Percentiles rank a stretch among this genome's conserved stretches.
Evolutionary conservation across 2,797 vertebrate species (phyloP).

Genomic region (Dendrocincla fuliginosa): DNA sequence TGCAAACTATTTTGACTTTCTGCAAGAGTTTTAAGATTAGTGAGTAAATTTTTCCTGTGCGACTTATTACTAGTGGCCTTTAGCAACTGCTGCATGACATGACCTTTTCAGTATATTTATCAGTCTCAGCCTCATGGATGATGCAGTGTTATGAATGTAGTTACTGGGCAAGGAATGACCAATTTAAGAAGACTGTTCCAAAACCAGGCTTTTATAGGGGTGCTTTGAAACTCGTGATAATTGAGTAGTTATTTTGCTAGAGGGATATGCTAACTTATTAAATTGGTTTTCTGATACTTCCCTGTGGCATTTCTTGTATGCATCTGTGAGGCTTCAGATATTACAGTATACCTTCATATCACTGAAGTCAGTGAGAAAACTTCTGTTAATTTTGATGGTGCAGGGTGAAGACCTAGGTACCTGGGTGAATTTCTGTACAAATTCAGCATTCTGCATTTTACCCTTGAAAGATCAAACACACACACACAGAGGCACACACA

Average conservation of each 20-base stretch:
- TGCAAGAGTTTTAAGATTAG: not conserved
- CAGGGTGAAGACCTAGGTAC: not conserved
- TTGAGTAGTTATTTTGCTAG: not conserved
- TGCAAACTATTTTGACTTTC: not conserved
- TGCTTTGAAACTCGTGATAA: not conserved
- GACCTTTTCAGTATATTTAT: constrained; percentile 45
- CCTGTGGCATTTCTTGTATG: not conserved
- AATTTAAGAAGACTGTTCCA: not conserved
- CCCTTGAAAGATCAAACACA: not conserved
- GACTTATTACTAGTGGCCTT: constrained; percentile 19
- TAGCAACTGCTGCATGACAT: not conserved
- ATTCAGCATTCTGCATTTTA: not conserved
- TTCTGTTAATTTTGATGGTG: not conserved
- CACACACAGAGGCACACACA: not conserved
- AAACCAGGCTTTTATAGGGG: not conserved
- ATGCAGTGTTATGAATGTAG: not conserved
- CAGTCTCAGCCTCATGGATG: not conserved
- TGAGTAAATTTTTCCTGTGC: constrained; percentile 2
- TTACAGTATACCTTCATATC: not conserved
- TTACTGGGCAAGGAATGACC: not conserved
- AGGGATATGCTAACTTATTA: not conserved
- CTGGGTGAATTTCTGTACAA: not conserved
- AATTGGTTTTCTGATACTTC: not conserved
- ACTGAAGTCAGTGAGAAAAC: not conserved
- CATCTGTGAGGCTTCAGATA: not conserved